Evolutionary conservation across 2,888 invertebrate species (phyloP).

Genomic region (Hypolimnas misippus): DNA sequence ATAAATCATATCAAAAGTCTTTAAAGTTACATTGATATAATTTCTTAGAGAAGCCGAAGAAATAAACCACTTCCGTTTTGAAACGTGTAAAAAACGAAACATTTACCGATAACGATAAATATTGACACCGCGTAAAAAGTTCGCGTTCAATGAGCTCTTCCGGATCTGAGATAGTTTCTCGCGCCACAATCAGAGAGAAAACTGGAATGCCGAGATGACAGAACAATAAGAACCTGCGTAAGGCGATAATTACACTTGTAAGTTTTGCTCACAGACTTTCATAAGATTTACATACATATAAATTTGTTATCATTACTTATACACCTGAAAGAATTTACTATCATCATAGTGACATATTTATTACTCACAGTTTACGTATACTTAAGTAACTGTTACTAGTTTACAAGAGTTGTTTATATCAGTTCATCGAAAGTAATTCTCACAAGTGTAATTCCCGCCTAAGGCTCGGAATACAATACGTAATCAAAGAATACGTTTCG

Average conservation of each 20-base stretch:
- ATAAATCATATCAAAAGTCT: background rate
- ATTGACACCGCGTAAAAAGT: conserved; percentile 15
- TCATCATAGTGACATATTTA: too few species aligned
- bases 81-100: background rate
- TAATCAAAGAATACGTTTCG: conserved; percentile 22
- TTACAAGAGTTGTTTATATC: too few species aligned
- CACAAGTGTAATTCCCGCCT: too few species aligned
- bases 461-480: conserved; percentile 14
- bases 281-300: too few species aligned
- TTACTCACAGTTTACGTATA: too few species aligned
- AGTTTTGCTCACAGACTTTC: too few species aligned
- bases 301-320: too few species aligned
- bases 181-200: conserved; percentile 26
- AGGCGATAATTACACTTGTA: too few species aligned
- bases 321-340: too few species aligned
- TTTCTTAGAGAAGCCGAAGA: background rate
- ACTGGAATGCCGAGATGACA: conserved; percentile 22
- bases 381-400: too few species aligned
- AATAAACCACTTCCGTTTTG: background rate
- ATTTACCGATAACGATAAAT: conserved; percentile 9
- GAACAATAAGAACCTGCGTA: conserved; percentile 32
- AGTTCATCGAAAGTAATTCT: too few species aligned
- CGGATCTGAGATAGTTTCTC: conserved; percentile 31
- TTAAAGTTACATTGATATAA: background rate
- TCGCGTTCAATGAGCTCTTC: conserved; percentile 18